phyloP scores from a whole-genome alignment of 2,888 invertebrate genomes.

The Anarsia innoxiella region DNA sequence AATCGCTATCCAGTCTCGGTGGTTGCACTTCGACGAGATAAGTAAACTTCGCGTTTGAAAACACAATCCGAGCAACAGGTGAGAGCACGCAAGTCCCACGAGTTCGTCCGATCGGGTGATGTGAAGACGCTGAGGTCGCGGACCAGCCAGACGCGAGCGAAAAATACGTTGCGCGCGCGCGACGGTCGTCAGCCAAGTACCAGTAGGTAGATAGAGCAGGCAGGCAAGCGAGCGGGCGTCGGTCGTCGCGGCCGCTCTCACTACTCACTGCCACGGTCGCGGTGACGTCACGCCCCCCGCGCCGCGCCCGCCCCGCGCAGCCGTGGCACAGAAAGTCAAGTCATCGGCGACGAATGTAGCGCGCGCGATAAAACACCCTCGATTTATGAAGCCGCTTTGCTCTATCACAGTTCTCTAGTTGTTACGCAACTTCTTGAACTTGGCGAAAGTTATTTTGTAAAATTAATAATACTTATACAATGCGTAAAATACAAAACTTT shows the following conservation, averaged over 20 bases:
- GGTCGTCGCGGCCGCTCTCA: slow-evolving; percentile 65
- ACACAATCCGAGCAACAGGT: slow-evolving; percentile 60
- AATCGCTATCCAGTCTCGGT: slow-evolving; percentile 47
- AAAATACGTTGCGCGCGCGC: slow-evolving; percentile 64
- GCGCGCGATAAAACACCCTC: slow-evolving; percentile 68
- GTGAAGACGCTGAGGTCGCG: slow-evolving; percentile 43
- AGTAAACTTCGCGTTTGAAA: slow-evolving; percentile 30
- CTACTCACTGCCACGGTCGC: slow-evolving; percentile 73
- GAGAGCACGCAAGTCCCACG: slow-evolving; percentile 46
- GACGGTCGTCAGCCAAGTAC: slow-evolving; percentile 69
- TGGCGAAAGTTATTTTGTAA: slow-evolving; percentile 46
- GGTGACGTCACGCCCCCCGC: slow-evolving; percentile 58
- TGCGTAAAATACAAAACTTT: no score
- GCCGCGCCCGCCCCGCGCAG: slow-evolving; percentile 34
- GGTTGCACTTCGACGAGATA: slow-evolving; percentile 38
- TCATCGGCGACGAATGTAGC: slow-evolving; percentile 63
- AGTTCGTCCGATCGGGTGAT: slow-evolving; percentile 36
- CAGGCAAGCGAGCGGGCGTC: slow-evolving; percentile 58
- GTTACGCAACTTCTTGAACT: slow-evolving; percentile 60
- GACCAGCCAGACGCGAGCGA: slow-evolving; percentile 42
- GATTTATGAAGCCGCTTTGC: slow-evolving; percentile 53
- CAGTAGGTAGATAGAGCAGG: slow-evolving; percentile 48
- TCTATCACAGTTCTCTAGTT: slow-evolving; percentile 56
- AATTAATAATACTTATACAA: no score
- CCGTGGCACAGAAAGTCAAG: slow-evolving; percentile 70